These are phyloP conservation scores for Circaetus cinerascens DNA, from an alignment of 2,113 vertebrate species.

Conservation along the genomic window DNA sequence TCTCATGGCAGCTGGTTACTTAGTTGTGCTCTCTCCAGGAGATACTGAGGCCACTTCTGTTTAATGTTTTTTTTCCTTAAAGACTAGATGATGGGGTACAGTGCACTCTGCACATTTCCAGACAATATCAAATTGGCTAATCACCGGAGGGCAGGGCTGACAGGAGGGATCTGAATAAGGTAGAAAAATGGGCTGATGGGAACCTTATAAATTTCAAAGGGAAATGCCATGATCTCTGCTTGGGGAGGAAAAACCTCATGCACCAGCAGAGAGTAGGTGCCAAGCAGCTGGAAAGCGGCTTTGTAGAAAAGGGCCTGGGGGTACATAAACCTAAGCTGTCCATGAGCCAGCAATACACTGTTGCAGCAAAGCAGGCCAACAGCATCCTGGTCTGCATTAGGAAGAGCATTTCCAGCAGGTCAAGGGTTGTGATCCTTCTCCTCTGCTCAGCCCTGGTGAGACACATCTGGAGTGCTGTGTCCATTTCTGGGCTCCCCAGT, in stretches of 20 bases:
- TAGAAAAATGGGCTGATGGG: rapidly evolving
- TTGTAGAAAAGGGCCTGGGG: not conserved
- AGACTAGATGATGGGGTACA: not conserved
- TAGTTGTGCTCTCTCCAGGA: not conserved
- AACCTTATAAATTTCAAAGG: not conserved
- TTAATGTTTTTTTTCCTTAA: not conserved
- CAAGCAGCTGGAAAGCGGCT: not conserved
- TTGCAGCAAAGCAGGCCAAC: not conserved
- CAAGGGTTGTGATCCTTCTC: not conserved
- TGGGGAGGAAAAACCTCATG: not conserved
- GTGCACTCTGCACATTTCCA: not conserved
- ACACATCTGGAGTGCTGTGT: not conserved
- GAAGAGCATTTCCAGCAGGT: not conserved
- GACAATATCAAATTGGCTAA: not conserved
- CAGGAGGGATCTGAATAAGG: not conserved
- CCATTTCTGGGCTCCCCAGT: not conserved
- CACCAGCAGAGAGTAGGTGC: not conserved
- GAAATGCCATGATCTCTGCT: not conserved
- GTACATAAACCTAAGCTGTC: not conserved
- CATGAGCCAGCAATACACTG: not conserved
- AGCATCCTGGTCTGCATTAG: not conserved
- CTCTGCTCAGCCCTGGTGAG: not conserved
- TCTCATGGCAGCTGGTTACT: not conserved
- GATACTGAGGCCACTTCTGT: not conserved
- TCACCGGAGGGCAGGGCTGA: not conserved